These are phyloP conservation scores for Drosophila anomalipes DNA, from an alignment of 2,888 invertebrate genomes.

Conservation along the genomic window DNA sequence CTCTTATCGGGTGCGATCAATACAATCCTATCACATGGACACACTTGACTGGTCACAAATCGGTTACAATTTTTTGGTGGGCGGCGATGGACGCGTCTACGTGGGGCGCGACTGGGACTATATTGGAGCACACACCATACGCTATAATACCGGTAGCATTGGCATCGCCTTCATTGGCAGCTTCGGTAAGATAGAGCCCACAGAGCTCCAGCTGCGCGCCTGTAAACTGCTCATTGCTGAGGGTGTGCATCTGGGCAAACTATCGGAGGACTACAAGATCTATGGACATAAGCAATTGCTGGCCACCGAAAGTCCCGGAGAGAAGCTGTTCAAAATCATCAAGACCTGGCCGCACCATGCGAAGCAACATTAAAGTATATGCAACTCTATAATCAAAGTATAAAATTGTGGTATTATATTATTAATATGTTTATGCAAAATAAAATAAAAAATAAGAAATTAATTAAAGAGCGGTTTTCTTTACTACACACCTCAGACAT, in stretches of 20 bases:
- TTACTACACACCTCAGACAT: not conserved
- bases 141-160: constrained; percentile 89
- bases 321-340: constrained; percentile 88
- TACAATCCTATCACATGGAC: constrained; percentile 90
- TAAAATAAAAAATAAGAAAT: not conserved
- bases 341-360: constrained; percentile 89
- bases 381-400: constrained; percentile 9
- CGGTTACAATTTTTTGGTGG: constrained; percentile 92
- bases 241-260: constrained; percentile 88
- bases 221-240: constrained; percentile 87
- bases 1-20: constrained; percentile 85
- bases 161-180: constrained; percentile 91
- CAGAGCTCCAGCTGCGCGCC: constrained; percentile 87
- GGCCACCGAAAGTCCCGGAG: constrained; percentile 90
- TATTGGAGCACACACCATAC: constrained; percentile 89
- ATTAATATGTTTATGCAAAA: constrained; percentile 10
- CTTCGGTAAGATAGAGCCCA: constrained; percentile 87
- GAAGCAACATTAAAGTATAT: constrained; percentile 13
- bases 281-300: constrained; percentile 89
- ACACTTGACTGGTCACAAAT: constrained; percentile 89
- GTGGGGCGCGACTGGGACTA: constrained; percentile 91
- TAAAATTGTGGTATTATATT: constrained; percentile 16
- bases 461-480: not conserved
- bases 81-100: constrained; percentile 91
- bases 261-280: constrained; percentile 88